Percentiles rank a stretch among this genome's conserved stretches.
Evolutionary conservation across 2,797 vertebrate species (phyloP).

Genomic region (Ptychobarbus kaznakovi): DNA sequence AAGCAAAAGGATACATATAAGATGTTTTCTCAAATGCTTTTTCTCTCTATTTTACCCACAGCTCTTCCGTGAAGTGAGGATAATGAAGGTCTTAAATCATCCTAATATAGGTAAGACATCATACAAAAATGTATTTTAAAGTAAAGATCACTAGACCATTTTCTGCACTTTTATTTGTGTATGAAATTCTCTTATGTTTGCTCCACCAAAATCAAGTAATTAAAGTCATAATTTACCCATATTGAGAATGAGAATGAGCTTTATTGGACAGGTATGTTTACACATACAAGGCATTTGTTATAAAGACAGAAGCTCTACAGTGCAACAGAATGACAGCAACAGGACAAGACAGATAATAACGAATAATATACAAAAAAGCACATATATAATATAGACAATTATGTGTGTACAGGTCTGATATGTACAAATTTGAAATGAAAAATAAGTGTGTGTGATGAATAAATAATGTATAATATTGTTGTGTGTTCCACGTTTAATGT

Average conservation of each 20-base stretch:
- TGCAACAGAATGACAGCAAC: too few species aligned
- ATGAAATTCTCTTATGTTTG: not conserved
- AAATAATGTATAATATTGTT: too few species aligned
- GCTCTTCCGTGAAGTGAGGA: conserved; percentile 93
- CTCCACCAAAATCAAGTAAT: not conserved
- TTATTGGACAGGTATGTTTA: not conserved
- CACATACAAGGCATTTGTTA: too few species aligned
- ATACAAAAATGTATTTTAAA: not conserved
- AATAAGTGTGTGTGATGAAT: too few species aligned
- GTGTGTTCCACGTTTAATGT: too few species aligned
- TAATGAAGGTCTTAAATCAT: conserved; percentile 95
- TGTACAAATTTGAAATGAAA: too few species aligned
- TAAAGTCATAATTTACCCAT: not conserved
- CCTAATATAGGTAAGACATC: conserved; percentile 88
- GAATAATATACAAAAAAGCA: too few species aligned
- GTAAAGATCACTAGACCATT: not conserved
- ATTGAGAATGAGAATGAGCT: not conserved
- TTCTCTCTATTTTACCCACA: conserved; percentile 66
- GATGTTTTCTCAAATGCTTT: not conserved
- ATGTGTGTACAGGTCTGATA: too few species aligned
- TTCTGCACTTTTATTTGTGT: not conserved
- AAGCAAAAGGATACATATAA: not conserved
- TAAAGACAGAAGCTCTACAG: too few species aligned
- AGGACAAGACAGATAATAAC: too few species aligned
- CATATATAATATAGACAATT: too few species aligned